These are phyloP conservation scores for Lepidostoma basale DNA, from an alignment of 1,140 invertebrate species.

Conservation along the genomic window DNA sequence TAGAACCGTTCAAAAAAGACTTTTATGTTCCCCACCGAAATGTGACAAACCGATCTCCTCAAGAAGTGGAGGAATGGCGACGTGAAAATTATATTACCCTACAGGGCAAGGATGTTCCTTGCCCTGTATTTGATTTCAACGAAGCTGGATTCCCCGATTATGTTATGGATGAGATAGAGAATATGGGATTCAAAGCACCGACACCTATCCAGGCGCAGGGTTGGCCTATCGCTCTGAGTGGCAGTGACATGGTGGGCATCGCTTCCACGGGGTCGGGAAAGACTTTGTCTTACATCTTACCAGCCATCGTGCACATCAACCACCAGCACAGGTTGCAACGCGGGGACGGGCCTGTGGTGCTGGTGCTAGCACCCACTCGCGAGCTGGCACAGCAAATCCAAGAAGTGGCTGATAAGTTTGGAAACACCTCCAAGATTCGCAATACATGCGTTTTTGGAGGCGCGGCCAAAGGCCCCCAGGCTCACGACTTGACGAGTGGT, in stretches of 20 bases:
- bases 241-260: slow-evolving; percentile 92
- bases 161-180: slow-evolving; percentile 77
- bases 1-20: slow-evolving; percentile 91
- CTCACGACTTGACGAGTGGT: slow-evolving; percentile 84
- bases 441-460: slow-evolving; percentile 96
- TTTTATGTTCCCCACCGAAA: slow-evolving; percentile 85
- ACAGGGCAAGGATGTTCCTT: slow-evolving; percentile 77
- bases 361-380: slow-evolving; percentile 92
- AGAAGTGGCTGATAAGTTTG: slow-evolving; percentile 92
- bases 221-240: slow-evolving; percentile 93
- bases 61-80: slow-evolving; percentile 77
- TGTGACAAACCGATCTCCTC: slow-evolving; percentile 71
- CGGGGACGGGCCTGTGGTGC: slow-evolving; percentile 89
- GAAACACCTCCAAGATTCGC: slow-evolving; percentile 80
- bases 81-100: slow-evolving; percentile 80
- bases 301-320: slow-evolving; percentile 92
- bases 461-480: slow-evolving; percentile 85
- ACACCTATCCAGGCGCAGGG: slow-evolving; percentile 90
- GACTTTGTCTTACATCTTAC: slow-evolving; percentile 83
- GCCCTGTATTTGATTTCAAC: slow-evolving; percentile 83
- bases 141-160: slow-evolving; percentile 85
- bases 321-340: slow-evolving; percentile 82
- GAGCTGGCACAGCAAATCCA: slow-evolving; percentile 97
- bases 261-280: slow-evolving; percentile 96
- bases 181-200: slow-evolving; percentile 83